Evolutionary conservation across 2,888 invertebrate species (phyloP), one percentile per base, ranked within the genome.

Genomic region (Linnaemya tessellans): DNA sequence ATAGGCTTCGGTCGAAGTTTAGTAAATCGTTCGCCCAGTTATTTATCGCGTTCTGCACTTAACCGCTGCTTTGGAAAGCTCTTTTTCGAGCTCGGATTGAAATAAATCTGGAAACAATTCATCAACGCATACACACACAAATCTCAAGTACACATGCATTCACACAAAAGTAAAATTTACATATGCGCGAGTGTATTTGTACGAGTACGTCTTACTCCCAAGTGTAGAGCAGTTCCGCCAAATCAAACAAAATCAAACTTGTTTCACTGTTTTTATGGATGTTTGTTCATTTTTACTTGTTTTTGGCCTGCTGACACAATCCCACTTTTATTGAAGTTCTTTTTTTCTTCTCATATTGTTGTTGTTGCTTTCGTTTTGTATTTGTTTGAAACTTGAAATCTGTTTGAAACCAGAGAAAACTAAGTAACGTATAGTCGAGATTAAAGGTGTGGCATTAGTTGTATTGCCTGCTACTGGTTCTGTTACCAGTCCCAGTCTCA

Each of bases 251-350:
- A 67, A 35, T 70, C 54, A 81, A 81, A 81, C 81, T 74, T 68
- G 81, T 82, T 82, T 80, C 9, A 49, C 49, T 18, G 13, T 41
- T 62, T 71, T 74, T 75, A 70, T 65, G 43, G 25, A 30, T 60
- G 51, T 74, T 79, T 70, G 74, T 46, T 38, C 20, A 64, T 75
- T 70, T 30, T 46, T 62, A 73, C 74, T 85, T 75, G 65, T 64
- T 84, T 71, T 82, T 87, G 87, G 77, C 82, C 85, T 84, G 87
- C 87, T 87, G 87, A 87, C 87, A 87, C 85, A 87, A 86, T 87
- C 80, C 75, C 82, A 87, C 74, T 80, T 86, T 83, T 79, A 73
- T 58, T 25, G n/a, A 35, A n/a, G 5, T 46, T 64, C 30, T 25
- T 60, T 11, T 43, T 49, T 49, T 30, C 30, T n/a, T 30, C 4